Conservation (phyloP, 1,140 invertebrate genomes). For the Drosophila quadrilineata region DNA sequence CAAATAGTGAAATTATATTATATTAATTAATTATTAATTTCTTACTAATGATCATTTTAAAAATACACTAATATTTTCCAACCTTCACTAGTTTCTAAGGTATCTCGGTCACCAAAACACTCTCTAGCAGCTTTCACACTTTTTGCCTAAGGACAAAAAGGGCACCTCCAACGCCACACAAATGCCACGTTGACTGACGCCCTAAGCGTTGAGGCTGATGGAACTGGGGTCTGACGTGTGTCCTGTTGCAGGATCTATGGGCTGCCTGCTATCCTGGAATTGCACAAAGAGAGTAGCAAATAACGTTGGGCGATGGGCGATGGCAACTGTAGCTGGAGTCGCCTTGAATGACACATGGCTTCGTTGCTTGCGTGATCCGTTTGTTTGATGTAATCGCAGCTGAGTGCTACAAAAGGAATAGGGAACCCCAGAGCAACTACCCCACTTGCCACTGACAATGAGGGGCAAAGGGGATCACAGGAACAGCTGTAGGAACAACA, state of each 20-base stretch:
- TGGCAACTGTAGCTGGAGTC: conserved; percentile 9
- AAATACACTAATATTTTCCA: no score
- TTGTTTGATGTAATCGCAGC: conserved; percentile 70
- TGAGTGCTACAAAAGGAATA: conserved; percentile 47
- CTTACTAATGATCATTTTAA: no score
- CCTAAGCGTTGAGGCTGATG: conserved; percentile 38
- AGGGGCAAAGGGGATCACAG: conserved; percentile 1
- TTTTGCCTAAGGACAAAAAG: no score
- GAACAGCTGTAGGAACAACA: conserved; percentile 41
- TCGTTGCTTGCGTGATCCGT: conserved; percentile 54
- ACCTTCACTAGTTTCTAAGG: no score
- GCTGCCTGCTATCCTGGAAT: not conserved
- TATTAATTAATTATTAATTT: no score
- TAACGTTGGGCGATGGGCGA: no score
- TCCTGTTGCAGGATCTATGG: not conserved
- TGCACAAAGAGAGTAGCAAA: no score
- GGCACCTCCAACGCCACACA: conserved; percentile 25
- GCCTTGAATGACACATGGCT: conserved; percentile 51
- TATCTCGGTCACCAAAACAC: no score
- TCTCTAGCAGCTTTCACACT: no score
- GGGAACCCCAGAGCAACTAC: conserved; percentile 20
- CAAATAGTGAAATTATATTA: no score
- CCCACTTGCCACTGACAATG: conserved; percentile 2
- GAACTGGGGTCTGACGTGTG: no score
- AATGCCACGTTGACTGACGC: conserved; percentile 62